Conservation (phyloP, 1,140 invertebrate genomes). For the Leptinotarsa undecemlineata region DNA sequence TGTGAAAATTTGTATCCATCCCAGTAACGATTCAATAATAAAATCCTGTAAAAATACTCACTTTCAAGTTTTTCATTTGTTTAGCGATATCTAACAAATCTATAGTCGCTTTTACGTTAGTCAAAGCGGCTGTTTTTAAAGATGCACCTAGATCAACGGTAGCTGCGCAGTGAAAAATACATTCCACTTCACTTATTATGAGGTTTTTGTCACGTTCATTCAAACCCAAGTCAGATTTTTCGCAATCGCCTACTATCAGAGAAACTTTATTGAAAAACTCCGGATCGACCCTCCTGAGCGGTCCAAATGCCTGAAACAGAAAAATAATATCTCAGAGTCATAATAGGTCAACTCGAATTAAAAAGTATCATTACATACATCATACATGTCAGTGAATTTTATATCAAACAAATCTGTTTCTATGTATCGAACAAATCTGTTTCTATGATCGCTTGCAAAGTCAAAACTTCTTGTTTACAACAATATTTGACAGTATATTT, state of each 20-base stretch:
- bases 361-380: neutral
- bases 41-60: conserved; percentile 6
- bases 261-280: conserved; percentile 58
- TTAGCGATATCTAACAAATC: conserved; percentile 66
- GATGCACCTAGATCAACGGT: conserved; percentile 73
- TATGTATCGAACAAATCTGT: neutral
- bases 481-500: too few relatives aligned
- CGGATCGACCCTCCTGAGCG: conserved; percentile 24
- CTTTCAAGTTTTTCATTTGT: conserved; percentile 69
- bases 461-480: too few relatives aligned
- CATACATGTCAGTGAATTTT: neutral
- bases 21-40: too few relatives aligned
- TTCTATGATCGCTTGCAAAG: too few relatives aligned
- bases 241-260: conserved; percentile 66
- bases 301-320: conserved; percentile 32
- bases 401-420: neutral
- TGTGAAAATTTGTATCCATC: too few relatives aligned
- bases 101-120: conserved; percentile 70
- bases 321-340: neutral
- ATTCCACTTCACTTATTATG: conserved; percentile 62
- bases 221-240: conserved; percentile 64
- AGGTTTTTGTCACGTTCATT: conserved; percentile 61
- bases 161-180: conserved; percentile 66
- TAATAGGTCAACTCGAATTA: neutral
- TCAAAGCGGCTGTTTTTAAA: conserved; percentile 64